These are phyloP conservation scores for Aradophagus sp. DNA, from an alignment of 1,140 invertebrate genomes.

Conservation along the genomic window DNA sequence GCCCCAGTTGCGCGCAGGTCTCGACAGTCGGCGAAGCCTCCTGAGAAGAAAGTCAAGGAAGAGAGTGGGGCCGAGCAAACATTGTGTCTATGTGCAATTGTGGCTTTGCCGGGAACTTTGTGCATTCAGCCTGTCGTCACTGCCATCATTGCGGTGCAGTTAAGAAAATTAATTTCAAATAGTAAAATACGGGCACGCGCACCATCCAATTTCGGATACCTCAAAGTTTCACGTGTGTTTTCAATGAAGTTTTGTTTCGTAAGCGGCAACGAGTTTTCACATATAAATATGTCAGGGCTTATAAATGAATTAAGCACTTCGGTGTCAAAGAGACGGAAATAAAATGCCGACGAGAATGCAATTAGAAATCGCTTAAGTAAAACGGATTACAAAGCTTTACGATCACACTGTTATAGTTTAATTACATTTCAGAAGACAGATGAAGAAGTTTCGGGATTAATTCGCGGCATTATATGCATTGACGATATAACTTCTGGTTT, in stretches of 20 bases:
- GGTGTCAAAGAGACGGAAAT: no score
- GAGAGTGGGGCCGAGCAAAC: conserved; percentile 48
- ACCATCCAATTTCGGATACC: conserved; percentile 8
- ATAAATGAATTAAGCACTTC: no score
- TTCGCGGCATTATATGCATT: no score
- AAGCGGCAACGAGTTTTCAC: conserved; percentile 2
- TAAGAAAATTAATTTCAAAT: conserved; percentile 60
- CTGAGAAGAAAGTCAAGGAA: conserved; percentile 43
- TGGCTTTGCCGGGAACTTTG: conserved; percentile 59
- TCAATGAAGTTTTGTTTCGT: conserved; percentile 22
- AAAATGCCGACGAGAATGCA: no score
- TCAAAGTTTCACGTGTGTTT: conserved; percentile 26
- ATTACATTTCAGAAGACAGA: no score
- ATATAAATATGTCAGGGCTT: no score
- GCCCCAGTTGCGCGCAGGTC: conserved; percentile 29
- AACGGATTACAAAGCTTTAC: no score
- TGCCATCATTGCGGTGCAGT: conserved; percentile 40
- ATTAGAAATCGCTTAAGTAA: no score
- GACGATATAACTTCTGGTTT: no score
- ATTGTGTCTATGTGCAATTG: conserved; percentile 61
- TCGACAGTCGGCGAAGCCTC: conserved; percentile 21
- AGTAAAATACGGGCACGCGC: conserved; percentile 41
- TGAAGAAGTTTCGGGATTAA: no score
- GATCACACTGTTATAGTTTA: no score
- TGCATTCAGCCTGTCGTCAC: conserved; percentile 59